Base-by-base conservation (phyloP, 2,797 vertebrate genomes). In the Coregonus sp. region DNA sequence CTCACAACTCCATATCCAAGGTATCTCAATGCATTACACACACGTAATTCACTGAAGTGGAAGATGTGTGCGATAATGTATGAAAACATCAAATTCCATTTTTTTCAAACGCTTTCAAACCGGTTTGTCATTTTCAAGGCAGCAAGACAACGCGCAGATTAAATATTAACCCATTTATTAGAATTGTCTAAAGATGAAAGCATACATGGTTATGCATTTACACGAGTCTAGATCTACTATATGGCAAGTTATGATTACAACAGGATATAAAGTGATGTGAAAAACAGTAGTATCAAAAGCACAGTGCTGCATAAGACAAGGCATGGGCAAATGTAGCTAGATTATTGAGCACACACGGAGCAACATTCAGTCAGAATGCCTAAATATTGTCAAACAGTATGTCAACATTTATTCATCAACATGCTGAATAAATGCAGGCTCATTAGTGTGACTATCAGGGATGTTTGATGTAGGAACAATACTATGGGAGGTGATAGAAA, bases 91-190 rank as follows among this genome's bases (percentile, higher is more conserved):
- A 12, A 67, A 33, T 33, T 67, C 66, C 15, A 11, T 12, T 14
- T 67, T 31, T 2, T 31, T 67, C 65, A 18, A 7, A 47, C 11
- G 33, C 25, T 33, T 20, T 33, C 4, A 67, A 11, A 11, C 40
- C 12, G 40, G 2, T 14, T 11, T 67, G 11, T 1, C 25, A 16
- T 33, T 67, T n/a, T 67, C 29, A 33, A 67, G 15, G 15, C 65
- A 67, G 66, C 15, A 68, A 68, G 66, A 37, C 4, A 29, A 35
- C 31, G 68, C 25, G 14, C 40, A 47, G 7, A 47, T 75, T 75
- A 59, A 0, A 76, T 72, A 16, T 65, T 73, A 76, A 73, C 63
- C 35, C 14, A 66, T 88, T 87, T 89, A 89, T 85, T 87, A 84
- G n/a, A 79, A 85, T 37, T 52, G 70, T 82, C 83, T 20, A 73